Evolutionary conservation across 2,113 vertebrate species (phyloP), one percentile per base, ranked within the genome.

Genomic region (Colossoma macropomum): DNA sequence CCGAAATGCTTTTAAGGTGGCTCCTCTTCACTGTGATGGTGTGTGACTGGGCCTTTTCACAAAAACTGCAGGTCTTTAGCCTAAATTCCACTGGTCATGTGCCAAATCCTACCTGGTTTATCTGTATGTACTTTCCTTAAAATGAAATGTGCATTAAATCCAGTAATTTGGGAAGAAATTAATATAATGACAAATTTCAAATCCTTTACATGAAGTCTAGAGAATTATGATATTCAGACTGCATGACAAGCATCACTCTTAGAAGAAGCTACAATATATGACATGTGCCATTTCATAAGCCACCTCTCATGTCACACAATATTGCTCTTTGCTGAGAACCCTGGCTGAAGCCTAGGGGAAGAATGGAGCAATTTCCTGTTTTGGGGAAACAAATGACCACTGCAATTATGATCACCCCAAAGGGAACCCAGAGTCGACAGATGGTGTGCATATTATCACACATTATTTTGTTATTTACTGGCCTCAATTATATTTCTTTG

Each of bases 281-380:
- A 41, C 15, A 21, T 34, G 11, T 34, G 66, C 63, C 27, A 28
- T 48, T 48, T 23, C 69, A 30, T 17, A 74, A 27, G 23, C 17
- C 71, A 52, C 41, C 8, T 28, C 41, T 27, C 15, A 16, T 50
- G 19, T 70, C 34, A 9, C 34, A n/a, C 21, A 38, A n/a, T 23
- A 38, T 62, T 60, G 19, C 28, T 25, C 25, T 72, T 74, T 52
- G 27, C 48, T 21, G 15, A 74, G 8, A 1, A 50, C 32, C 21
- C 11, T 23, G 21, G 16, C 71, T 73, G 3, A 73, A 27, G n/a
- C 41, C 41, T 52, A 4, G 17, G 65, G 65, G 59, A n/a, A 62
- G 59, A 62, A 1, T 70, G 68, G 65, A 50, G 41, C 71, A 73
- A 52, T 50, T 52, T 15, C 45, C 38, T 28, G 45, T 73, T 73